phyloP scores from a whole-genome alignment of 2,888 invertebrate species.

The Drosophila mettleri region DNA sequence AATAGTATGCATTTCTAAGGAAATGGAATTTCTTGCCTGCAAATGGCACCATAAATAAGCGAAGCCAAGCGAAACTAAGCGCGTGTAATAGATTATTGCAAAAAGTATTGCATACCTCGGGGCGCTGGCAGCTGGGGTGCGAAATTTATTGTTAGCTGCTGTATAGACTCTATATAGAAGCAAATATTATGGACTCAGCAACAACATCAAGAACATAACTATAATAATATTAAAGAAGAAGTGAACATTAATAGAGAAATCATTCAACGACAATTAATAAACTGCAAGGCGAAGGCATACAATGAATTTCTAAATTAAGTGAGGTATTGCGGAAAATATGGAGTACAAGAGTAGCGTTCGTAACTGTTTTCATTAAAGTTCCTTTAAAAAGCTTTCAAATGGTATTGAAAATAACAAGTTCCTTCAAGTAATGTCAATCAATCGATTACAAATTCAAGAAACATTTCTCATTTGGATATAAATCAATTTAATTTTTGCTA shows the following conservation, averaged over 20 bases:
- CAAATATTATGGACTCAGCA: slow-evolving; percentile 52
- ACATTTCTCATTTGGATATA: too few species aligned
- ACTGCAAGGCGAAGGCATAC: not conserved
- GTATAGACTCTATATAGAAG: slow-evolving; percentile 51
- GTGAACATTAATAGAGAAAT: slow-evolving; percentile 32
- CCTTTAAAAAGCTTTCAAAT: not conserved
- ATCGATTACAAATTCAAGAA: not conserved
- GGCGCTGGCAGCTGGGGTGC: slow-evolving; percentile 18
- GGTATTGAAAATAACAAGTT: not conserved
- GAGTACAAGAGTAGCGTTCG: too few species aligned
- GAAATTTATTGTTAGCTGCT: slow-evolving; percentile 63
- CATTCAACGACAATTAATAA: slow-evolving; percentile 6
- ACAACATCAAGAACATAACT: slow-evolving; percentile 14
- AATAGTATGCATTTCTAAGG: slow-evolving; percentile 49
- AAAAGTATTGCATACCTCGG: slow-evolving; percentile 68
- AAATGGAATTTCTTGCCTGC: slow-evolving; percentile 57
- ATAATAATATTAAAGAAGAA: slow-evolving; percentile 13
- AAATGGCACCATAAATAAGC: slow-evolving; percentile 73
- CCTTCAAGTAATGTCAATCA: not conserved
- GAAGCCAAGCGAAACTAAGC: slow-evolving; percentile 44
- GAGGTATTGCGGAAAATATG: not conserved
- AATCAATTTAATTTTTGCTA: too few species aligned
- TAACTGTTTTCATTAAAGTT: not conserved
- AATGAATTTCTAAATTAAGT: not conserved
- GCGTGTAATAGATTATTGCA: slow-evolving; percentile 74